Base-by-base conservation (phyloP, 2,888 invertebrate genomes). In the Uloborus plumipes region DNA sequence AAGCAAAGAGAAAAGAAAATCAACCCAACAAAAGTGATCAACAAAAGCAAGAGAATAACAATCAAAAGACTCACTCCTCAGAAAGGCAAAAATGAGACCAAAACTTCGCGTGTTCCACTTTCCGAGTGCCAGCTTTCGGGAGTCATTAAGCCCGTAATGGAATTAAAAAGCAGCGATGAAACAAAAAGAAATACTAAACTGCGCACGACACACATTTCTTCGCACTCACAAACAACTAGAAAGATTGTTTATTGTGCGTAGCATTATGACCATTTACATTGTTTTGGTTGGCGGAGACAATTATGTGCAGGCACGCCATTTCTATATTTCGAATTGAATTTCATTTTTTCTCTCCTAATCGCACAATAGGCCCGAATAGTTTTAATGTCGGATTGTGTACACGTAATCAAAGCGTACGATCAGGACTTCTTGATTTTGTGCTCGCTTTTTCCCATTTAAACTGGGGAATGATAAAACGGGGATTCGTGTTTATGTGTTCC, bases 201-300 rank as follows among this genome's bases (percentile, higher is more conserved):
- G 74, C 50, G 69, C 80, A 81, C 80, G 80, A 81, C 80, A 74
- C 62, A 74, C 70, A 81, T 81, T 81, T 81, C 74, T 78, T 76
- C 70, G 62, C 70, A 53, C 80, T 55, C 80, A 70, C 80, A 81
- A 81, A 81, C 80, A 81, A 70, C 62, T 53, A 22, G 51, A 61
- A 81, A 81, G 74, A 81, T 81, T 74, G 80, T 81, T 81, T 81
- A 81, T 81, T 74, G 80, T 74, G 74, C 73, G 69, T 74, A 69
- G 73, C 80, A 81, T 81, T 81, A 81, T 74, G 80, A 74, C 70
- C 80, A 81, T 81, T 80, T 80, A 70, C 80, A 81, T 74, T 81
- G 80, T 81, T 81, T 81, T 69, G 66, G 78, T 62, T 74, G 70
- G 70, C 64, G 39, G 61, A 80, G 79, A 80, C 79, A 80, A 80